phyloP scores from a whole-genome alignment of 2,113 vertebrate species.

The Cisticola juncidis region DNA sequence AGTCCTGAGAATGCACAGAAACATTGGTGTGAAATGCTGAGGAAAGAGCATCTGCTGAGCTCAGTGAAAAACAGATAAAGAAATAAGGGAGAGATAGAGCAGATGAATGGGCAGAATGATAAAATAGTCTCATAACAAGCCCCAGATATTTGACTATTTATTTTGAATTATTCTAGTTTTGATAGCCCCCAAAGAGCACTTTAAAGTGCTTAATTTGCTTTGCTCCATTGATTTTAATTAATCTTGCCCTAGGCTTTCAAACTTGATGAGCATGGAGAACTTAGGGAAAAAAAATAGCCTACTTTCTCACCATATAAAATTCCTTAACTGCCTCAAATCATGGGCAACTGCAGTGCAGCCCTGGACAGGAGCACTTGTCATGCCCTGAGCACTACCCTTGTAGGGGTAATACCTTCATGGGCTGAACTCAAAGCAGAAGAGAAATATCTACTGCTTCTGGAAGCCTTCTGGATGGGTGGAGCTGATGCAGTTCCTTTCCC shows the following conservation, averaged over 20 bases:
- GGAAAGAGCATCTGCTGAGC: constrained; percentile 17
- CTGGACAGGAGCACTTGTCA: accelerated
- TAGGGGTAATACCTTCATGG: accelerated
- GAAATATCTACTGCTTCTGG: background rate
- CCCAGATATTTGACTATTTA: constrained; percentile 60
- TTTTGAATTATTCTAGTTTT: constrained; percentile 56
- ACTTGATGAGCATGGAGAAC: constrained; percentile 35
- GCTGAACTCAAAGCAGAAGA: background rate
- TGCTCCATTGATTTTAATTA: constrained; percentile 73
- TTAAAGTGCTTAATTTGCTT: constrained; percentile 65
- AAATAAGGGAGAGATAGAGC: background rate
- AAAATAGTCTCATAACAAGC: constrained; percentile 43
- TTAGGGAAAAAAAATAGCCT: background rate
- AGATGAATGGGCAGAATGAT: constrained; percentile 19
- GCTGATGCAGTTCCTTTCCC: background rate
- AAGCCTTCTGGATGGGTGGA: background rate
- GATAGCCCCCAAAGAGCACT: constrained; percentile 58
- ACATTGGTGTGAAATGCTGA: background rate
- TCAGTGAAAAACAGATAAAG: constrained; percentile 21
- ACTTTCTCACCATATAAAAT: background rate
- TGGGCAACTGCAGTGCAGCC: accelerated
- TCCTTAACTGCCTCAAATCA: background rate
- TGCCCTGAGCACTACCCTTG: background rate
- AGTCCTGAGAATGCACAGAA: background rate
- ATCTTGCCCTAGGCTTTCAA: constrained; percentile 61